phyloP scores from a whole-genome alignment of 1,140 invertebrate species.

The Eupristina koningsbergeri region DNA sequence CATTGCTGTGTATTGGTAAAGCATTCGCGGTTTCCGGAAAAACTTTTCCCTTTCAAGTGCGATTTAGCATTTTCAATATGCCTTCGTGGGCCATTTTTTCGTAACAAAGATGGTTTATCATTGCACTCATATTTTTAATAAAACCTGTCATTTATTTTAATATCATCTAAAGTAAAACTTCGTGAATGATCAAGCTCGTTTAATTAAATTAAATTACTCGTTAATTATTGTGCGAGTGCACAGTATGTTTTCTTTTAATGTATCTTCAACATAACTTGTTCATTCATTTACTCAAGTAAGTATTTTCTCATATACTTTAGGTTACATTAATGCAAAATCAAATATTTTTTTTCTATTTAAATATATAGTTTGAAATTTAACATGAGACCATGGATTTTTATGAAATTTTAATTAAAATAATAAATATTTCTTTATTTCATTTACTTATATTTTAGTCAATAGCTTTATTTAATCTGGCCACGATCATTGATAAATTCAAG shows the following conservation, averaged over 20 bases:
- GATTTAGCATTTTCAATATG: too few species aligned
- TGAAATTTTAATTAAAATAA: background rate
- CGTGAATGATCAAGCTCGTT: background rate
- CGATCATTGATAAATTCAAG: too few species aligned
- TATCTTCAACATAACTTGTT: background rate
- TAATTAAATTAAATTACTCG: background rate
- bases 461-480: too few species aligned
- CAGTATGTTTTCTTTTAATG: background rate
- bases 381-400: background rate
- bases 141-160: too few species aligned
- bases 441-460: background rate
- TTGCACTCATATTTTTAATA: too few species aligned
- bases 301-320: background rate
- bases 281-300: background rate
- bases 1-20: background rate
- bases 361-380: background rate
- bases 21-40: background rate
- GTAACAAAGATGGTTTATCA: too few species aligned
- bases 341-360: background rate
- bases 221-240: background rate
- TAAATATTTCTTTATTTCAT: background rate
- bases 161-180: background rate
- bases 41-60: too few species aligned
- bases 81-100: too few species aligned
- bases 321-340: background rate